Evolutionary conservation across 2,113 vertebrate species (phyloP).

Genomic region (Eudyptes chrysolophus): DNA sequence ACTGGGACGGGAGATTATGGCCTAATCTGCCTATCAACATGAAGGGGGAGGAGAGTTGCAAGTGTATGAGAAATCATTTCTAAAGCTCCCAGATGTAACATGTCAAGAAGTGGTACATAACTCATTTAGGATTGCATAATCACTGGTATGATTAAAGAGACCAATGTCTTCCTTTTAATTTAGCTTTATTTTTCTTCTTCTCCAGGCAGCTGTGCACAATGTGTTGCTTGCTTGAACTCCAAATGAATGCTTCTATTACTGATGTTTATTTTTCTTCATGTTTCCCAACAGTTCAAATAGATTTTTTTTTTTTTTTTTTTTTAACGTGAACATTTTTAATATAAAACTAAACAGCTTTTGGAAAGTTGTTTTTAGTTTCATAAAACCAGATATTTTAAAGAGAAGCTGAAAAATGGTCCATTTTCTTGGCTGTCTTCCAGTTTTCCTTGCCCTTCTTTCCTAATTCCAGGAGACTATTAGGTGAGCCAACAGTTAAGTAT

Average conservation of each 20-base stretch:
- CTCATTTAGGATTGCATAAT: conserved; percentile 70
- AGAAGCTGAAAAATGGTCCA: not conserved
- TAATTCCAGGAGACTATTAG: not conserved
- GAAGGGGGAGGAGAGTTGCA: not conserved
- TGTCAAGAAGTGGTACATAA: conserved; percentile 63
- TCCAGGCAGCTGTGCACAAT: conserved; percentile 81
- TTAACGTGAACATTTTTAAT: conserved; percentile 12
- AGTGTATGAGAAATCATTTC: conserved; percentile 54
- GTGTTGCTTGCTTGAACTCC: conserved; percentile 65
- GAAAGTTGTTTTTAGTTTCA: not conserved
- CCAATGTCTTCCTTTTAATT: conserved; percentile 66
- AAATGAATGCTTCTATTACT: conserved; percentile 52
- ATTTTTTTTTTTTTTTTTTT: not conserved
- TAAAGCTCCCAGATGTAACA: conserved; percentile 61
- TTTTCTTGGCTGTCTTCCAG: not conserved
- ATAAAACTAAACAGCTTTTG: conserved; percentile 35
- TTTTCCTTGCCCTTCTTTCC: not conserved
- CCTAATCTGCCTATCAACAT: not conserved
- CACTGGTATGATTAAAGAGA: conserved; percentile 72
- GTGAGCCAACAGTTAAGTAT: not conserved
- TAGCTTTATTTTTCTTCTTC: conserved; percentile 72
- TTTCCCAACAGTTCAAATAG: conserved; percentile 20
- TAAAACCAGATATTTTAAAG: conserved; percentile 20
- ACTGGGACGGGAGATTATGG: not conserved
- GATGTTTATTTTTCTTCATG: conserved; percentile 80